Conservation (phyloP, 2,888 invertebrate genomes). For the Germaria angustata region DNA sequence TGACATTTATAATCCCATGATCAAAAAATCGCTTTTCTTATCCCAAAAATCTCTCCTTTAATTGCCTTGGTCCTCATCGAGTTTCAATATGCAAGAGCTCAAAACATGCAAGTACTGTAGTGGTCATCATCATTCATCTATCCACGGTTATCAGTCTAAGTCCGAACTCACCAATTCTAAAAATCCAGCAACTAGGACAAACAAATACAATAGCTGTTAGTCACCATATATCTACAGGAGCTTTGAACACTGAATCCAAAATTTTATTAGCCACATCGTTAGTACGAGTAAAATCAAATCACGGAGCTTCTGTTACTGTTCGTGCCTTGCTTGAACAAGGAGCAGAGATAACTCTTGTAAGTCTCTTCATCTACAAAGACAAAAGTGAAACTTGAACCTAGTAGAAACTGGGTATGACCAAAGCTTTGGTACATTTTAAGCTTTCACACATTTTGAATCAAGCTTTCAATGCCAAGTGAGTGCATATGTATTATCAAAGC, state of each 20-base stretch:
- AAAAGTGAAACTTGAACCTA: conserved; percentile 4
- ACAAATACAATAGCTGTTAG: conserved; percentile 19
- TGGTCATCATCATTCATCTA: conserved; percentile 21
- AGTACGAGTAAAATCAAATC: not conserved
- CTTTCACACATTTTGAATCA: conserved; percentile 1
- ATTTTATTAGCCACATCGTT: conserved; percentile 4
- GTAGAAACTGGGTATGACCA: not conserved
- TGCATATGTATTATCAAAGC: not conserved
- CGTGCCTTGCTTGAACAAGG: conserved; percentile 28
- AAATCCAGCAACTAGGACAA: not conserved
- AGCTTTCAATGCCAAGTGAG: not conserved
- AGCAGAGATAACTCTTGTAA: conserved; percentile 11
- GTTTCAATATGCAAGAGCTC: conserved; percentile 11
- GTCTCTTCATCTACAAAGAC: not conserved
- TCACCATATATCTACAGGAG: not conserved
- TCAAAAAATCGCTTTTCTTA: not conserved
- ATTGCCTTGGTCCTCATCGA: conserved; percentile 22
- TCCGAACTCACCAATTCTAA: no score
- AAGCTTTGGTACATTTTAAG: conserved; percentile 10
- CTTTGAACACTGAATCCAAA: not conserved
- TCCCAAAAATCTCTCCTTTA: conserved; percentile 13
- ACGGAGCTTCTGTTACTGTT: not conserved
- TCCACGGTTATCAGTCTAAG: conserved; percentile 1
- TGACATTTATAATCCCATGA: not conserved
- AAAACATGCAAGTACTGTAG: conserved; percentile 15